Evolutionary conservation across 2,113 vertebrate species (phyloP).

Genomic region (Lonchura striata): DNA sequence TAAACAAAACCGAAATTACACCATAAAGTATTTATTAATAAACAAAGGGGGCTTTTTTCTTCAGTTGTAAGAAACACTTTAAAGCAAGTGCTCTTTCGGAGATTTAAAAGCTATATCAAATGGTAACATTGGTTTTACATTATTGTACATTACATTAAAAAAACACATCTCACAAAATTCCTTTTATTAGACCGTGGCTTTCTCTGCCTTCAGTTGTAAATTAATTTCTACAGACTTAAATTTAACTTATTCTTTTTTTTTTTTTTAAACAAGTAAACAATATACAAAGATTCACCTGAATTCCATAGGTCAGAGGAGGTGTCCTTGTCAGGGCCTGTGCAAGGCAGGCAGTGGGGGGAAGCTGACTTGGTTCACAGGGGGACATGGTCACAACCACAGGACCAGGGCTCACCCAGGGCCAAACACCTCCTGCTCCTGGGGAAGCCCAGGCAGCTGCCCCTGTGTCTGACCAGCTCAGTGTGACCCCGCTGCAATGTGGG

Average conservation of each 20-base stretch:
- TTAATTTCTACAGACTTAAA: constrained; percentile 66
- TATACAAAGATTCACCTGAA: constrained; percentile 70
- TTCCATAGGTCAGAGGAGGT: constrained; percentile 1
- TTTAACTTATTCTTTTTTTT: constrained; percentile 61
- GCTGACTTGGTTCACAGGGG: not conserved
- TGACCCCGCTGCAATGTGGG: rapidly evolving
- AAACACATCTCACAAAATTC: constrained; percentile 45
- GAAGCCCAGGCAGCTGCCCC: not conserved
- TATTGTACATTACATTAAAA: constrained; percentile 62
- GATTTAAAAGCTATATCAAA: constrained; percentile 60
- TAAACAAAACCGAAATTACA: constrained; percentile 58
- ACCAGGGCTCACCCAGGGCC: not conserved
- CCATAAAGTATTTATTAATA: constrained; percentile 80
- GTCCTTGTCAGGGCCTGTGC: constrained; percentile 33
- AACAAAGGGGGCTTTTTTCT: constrained; percentile 59
- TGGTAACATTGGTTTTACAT: constrained; percentile 64
- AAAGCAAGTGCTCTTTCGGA: constrained; percentile 56
- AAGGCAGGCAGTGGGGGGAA: constrained; percentile 2
- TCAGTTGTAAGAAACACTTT: constrained; percentile 69
- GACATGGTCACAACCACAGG: not conserved
- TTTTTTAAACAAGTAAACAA: constrained; percentile 63
- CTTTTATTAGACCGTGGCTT: constrained; percentile 51
- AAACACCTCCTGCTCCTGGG: not conserved
- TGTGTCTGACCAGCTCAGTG: not conserved
- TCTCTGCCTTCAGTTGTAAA: constrained; percentile 55